These are phyloP conservation scores for Leptopilina syphax DNA, from an alignment of 2,888 invertebrate genomes.

Conservation along the genomic window DNA sequence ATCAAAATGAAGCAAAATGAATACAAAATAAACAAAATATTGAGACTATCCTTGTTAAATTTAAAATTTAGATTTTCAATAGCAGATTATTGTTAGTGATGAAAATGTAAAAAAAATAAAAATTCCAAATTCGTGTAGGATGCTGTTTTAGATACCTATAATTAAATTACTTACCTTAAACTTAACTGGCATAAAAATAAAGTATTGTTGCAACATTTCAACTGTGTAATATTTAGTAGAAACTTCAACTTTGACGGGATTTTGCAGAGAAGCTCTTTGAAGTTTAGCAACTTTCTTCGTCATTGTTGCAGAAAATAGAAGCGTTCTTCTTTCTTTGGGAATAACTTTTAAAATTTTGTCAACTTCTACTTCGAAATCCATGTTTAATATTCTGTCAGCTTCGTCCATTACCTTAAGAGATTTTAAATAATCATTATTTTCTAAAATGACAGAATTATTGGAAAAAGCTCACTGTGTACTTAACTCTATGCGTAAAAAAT, in stretches of 20 bases:
- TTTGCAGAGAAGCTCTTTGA: conserved; percentile 94
- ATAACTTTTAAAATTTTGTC: conserved; percentile 96
- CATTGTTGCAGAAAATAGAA: conserved; percentile 99
- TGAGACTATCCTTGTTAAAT: no score
- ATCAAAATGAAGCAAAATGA: no score
- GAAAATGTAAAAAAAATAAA: no score
- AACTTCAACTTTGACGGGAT: conserved; percentile 97
- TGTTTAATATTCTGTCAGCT: conserved; percentile 98
- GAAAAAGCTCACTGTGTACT: no score
- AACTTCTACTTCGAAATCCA: conserved; percentile 99
- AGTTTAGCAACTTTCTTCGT: conserved; percentile 97
- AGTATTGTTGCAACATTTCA: conserved; percentile 95
- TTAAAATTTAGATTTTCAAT: no score
- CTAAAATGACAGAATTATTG: no score
- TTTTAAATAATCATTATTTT: conserved; percentile 43
- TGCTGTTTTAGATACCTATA: no score
- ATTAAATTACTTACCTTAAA: conserved; percentile 84
- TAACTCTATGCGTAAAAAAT: no score
- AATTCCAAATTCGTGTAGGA: no score
- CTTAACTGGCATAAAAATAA: conserved; percentile 96
- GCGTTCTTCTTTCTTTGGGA: conserved; percentile 93
- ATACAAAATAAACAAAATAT: no score
- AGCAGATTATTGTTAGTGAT: no score
- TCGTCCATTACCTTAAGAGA: conserved; percentile 94
- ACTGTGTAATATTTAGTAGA: conserved; percentile 99